Evolutionary conservation across 2,888 invertebrate species (phyloP).

Genomic region (Hydroisotoma schaefferi): DNA sequence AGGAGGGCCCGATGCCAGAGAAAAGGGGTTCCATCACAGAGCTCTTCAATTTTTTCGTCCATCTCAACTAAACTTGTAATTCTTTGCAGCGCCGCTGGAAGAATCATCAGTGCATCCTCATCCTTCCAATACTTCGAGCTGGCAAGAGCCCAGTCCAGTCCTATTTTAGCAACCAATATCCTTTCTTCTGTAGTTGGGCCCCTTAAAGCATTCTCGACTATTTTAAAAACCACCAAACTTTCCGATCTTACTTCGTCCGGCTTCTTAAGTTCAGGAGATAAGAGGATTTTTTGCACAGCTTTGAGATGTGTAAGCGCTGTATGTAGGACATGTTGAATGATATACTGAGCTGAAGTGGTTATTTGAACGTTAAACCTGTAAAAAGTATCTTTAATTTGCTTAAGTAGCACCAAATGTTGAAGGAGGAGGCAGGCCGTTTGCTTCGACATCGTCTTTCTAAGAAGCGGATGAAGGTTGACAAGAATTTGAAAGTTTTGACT

Average conservation of each 20-base stretch:
- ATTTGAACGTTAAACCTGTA: constrained; percentile 66
- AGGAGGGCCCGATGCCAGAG: constrained; percentile 77
- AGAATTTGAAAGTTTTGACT: constrained; percentile 60
- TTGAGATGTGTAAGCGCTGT: constrained; percentile 61
- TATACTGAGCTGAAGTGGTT: constrained; percentile 68
- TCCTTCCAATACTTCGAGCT: constrained; percentile 43
- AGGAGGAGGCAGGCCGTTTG: constrained; percentile 70
- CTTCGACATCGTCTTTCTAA: constrained; percentile 74
- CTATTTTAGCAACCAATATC: constrained; percentile 63
- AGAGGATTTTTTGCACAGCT: constrained; percentile 17
- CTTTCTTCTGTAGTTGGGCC: constrained; percentile 65
- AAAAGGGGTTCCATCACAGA: constrained; percentile 72
- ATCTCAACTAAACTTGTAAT: constrained; percentile 64
- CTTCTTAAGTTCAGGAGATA: constrained; percentile 16
- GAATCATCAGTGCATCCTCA: constrained; percentile 62
- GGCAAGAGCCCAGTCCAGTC: constrained; percentile 61
- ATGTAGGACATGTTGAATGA: constrained; percentile 74
- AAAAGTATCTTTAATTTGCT: constrained; percentile 69
- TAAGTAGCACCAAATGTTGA: constrained; percentile 74
- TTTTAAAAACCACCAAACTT: constrained; percentile 29
- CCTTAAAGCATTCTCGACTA: constrained; percentile 59
- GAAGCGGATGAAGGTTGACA: constrained; percentile 66
- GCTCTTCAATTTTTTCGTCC: constrained; percentile 58
- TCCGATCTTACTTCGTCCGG: constrained; percentile 36
- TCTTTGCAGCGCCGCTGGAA: constrained; percentile 63